Conservation (phyloP, 2,888 invertebrate species). For the Eledone cirrhosa region DNA sequence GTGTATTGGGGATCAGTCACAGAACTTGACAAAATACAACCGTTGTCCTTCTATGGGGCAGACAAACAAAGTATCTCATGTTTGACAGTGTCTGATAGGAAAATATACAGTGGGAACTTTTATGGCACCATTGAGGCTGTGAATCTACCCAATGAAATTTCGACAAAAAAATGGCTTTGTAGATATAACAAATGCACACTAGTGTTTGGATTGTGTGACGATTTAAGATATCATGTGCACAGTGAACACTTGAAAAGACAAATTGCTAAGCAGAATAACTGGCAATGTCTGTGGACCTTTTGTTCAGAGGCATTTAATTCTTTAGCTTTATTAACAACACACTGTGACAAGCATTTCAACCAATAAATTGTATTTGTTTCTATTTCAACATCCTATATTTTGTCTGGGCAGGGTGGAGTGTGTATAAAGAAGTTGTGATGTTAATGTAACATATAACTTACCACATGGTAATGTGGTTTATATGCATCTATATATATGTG, state of each 20-base stretch:
- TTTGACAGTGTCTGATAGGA: neutral
- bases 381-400: too few species aligned
- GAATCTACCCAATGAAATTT: neutral
- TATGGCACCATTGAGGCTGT: neutral
- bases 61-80: neutral
- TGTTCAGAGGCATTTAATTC: neutral
- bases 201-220: neutral
- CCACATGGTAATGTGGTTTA: too few species aligned
- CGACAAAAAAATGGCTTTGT: neutral
- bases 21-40: neutral
- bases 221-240: neutral
- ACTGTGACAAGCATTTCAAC: constrained; percentile 3
- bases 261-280: neutral
- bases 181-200: neutral
- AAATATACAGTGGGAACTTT: neutral
- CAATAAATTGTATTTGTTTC: neutral
- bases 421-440: too few species aligned
- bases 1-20: neutral
- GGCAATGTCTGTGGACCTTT: neutral
- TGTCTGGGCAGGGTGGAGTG: too few species aligned
- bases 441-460: too few species aligned
- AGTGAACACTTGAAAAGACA: neutral
- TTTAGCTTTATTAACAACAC: neutral
- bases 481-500: too few species aligned
- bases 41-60: neutral